A percentile compares a stretch with the other conserved stretches of the same genome.
Conservation (phyloP, 2,797 vertebrate species). For the Alectoris magna region DNA sequence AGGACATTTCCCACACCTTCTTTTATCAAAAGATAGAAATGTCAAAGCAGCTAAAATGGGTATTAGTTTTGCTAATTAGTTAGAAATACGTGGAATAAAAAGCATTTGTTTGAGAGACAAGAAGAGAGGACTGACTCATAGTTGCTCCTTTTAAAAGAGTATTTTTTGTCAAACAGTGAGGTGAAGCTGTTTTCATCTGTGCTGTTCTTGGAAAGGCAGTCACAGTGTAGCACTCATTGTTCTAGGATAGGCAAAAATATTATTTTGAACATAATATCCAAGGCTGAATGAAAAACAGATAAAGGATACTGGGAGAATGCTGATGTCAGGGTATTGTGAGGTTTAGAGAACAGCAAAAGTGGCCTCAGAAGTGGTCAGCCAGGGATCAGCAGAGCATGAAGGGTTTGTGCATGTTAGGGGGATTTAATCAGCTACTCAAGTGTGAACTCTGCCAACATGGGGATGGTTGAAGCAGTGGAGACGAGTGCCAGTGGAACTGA, state of each 20-base stretch:
- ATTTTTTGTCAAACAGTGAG: background rate
- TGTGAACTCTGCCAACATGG: background rate
- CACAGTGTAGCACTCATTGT: fast-evolving
- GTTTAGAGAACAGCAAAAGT: background rate
- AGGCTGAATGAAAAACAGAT: background rate
- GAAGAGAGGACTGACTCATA: background rate
- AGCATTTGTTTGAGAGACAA: background rate
- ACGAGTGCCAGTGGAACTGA: background rate
- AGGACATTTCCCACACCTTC: background rate
- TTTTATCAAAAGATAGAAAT: background rate
- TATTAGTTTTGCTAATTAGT: background rate
- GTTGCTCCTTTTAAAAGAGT: background rate
- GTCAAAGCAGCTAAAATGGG: background rate
- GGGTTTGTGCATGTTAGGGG: background rate
- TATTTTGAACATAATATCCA: background rate
- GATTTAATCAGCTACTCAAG: fast-evolving
- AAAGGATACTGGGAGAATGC: background rate
- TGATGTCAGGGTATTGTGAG: background rate
- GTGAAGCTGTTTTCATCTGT: background rate
- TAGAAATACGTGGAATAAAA: background rate
- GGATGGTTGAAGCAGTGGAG: background rate
- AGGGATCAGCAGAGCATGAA: background rate
- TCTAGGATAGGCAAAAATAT: background rate
- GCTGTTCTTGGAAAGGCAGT: background rate
- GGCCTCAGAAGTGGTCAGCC: background rate